Conservation (phyloP, 2,113 vertebrate genomes). For the Xenotilapia flavipinnis region DNA sequence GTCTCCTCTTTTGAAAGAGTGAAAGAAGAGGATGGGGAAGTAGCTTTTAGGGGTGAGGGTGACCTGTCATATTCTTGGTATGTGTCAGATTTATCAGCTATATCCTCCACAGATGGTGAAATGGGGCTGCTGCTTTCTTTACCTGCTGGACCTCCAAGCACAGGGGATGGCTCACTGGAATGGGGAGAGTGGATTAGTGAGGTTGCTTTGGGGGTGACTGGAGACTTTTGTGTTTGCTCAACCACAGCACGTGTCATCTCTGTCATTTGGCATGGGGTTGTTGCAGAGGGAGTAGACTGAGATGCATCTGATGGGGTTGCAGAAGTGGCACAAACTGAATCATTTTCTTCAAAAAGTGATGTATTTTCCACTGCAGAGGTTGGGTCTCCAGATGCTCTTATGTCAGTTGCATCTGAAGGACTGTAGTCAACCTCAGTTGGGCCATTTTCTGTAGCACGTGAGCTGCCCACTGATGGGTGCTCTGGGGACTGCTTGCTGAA, state of each 20-base stretch:
- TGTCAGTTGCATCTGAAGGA: constrained; percentile 77
- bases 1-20: constrained; percentile 18
- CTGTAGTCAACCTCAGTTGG: constrained; percentile 93
- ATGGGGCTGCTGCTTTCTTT: constrained; percentile 33
- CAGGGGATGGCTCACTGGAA: constrained; percentile 68
- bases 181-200: constrained; percentile 78
- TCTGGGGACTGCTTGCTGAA: constrained; percentile 94
- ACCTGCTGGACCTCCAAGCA: constrained; percentile 11
- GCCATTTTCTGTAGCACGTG: constrained; percentile 88
- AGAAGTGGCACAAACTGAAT: constrained; percentile 78
- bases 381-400: constrained; percentile 64
- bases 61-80: constrained; percentile 29
- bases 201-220: constrained; percentile 72
- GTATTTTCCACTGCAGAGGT: constrained; percentile 71
- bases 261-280: constrained; percentile 84
- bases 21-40: constrained; percentile 39
- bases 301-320: constrained; percentile 89
- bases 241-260: constrained; percentile 41
- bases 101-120: constrained; percentile 5
- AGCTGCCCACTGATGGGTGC: constrained; percentile 69
- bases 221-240: constrained; percentile 50
- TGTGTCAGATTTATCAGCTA: constrained; percentile 4
- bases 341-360: constrained; percentile 77
- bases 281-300: constrained; percentile 87
- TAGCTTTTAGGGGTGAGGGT: constrained; percentile 41